phyloP scores from a whole-genome alignment of 2,888 invertebrate species.

The Brenthis hecate region DNA sequence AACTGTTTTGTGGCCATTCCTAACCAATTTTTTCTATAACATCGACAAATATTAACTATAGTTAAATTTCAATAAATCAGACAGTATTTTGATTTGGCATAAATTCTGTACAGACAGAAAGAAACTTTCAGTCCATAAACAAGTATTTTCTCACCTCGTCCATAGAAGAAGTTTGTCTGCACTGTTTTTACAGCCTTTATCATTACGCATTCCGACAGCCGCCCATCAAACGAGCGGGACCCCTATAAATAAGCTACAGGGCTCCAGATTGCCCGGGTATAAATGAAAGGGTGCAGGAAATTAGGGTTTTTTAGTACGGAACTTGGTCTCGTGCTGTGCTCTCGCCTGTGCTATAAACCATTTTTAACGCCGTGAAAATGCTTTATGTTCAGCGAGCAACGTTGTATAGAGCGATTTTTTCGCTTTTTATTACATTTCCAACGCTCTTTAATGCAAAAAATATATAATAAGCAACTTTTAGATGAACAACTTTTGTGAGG shows the following conservation, averaged over 20 bases:
- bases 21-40: too few species aligned
- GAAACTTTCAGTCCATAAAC: too few species aligned
- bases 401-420: neutral
- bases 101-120: too few species aligned
- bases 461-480: too few species aligned
- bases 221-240: conserved; percentile 75
- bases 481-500: too few species aligned
- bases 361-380: conserved; percentile 73
- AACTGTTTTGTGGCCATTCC: too few species aligned
- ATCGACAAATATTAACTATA: too few species aligned
- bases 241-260: conserved; percentile 78
- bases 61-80: too few species aligned
- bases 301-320: conserved; percentile 80
- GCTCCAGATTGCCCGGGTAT: conserved; percentile 78
- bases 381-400: conserved; percentile 26
- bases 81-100: too few species aligned
- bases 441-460: neutral
- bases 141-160: conserved; percentile 3
- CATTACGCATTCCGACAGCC: conserved; percentile 77
- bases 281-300: conserved; percentile 82
- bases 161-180: conserved; percentile 49
- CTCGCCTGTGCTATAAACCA: conserved; percentile 69
- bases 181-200: conserved; percentile 70
- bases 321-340: conserved; percentile 54
- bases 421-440: conserved; percentile 1